These are phyloP conservation scores for Sinocyclocheilus anshuiensis DNA, from an alignment of 2,113 vertebrate species.

Conservation along the genomic window DNA sequence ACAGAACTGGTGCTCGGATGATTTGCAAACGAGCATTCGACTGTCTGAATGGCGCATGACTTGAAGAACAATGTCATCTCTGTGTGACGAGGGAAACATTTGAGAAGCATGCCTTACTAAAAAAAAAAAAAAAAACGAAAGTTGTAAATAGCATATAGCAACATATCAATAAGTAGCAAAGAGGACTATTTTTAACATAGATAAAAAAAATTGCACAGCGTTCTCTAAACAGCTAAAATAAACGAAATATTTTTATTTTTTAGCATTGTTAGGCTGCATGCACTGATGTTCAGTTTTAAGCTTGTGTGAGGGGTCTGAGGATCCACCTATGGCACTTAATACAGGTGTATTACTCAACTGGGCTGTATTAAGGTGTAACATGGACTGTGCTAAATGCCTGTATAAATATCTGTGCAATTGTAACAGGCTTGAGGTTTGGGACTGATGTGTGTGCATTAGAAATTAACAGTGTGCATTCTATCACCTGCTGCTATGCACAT, in stretches of 20 bases:
- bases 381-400: conserved; percentile 11
- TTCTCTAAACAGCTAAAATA: conserved; percentile 37
- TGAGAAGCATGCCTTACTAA: conserved; percentile 70
- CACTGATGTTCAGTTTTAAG: conserved; percentile 20
- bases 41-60: conserved; percentile 41
- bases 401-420: conserved; percentile 17
- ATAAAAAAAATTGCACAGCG: conserved; percentile 56
- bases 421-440: conserved; percentile 10
- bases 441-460: conserved; percentile 17
- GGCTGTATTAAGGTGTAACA: conserved; percentile 16
- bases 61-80: conserved; percentile 46
- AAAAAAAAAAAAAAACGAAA: conserved; percentile 48
- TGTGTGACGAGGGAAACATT: conserved; percentile 32
- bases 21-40: conserved; percentile 16
- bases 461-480: conserved; percentile 19
- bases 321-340: conserved; percentile 16
- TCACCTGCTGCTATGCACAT: conserved; percentile 21
- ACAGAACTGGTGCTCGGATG: conserved; percentile 8
- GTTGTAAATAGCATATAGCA: conserved; percentile 49
- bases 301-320: conserved; percentile 27
- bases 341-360: conserved; percentile 3
- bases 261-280: conserved; percentile 49
- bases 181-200: conserved; percentile 58
- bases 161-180: conserved; percentile 60
- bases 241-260: conserved; percentile 34